These are phyloP conservation scores for Caenorhabditis parvicauda DNA, from an alignment of 2,888 invertebrate species.

Conservation along the genomic window DNA sequence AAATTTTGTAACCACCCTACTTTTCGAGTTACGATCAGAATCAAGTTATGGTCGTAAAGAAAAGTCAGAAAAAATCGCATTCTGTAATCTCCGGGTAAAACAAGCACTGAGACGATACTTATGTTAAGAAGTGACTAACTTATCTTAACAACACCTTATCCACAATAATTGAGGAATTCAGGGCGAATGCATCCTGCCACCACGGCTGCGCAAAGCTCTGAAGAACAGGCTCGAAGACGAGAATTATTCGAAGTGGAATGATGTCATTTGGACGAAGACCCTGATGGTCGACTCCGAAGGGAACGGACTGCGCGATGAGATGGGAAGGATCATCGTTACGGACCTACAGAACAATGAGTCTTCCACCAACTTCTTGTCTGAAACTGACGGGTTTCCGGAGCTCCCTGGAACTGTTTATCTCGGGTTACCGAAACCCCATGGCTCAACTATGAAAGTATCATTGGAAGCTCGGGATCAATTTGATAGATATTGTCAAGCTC, in stretches of 20 bases:
- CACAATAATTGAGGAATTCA: no score
- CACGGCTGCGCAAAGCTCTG: conserved; percentile 13
- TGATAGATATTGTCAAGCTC: conserved; percentile 59
- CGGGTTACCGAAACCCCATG: conserved; percentile 53
- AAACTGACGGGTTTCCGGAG: conserved; percentile 36
- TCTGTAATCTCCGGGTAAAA: no score
- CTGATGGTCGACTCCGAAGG: conserved; percentile 42
- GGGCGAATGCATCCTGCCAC: conserved; percentile 25
- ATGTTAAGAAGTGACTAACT: no score
- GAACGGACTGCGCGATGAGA: conserved; percentile 29
- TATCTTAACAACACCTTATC: no score
- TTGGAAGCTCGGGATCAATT: conserved; percentile 54
- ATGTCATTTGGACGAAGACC: conserved; percentile 57
- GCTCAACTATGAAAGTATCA: conserved; percentile 34
- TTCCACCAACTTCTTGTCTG: conserved; percentile 10
- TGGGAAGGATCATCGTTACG: conserved; percentile 14
- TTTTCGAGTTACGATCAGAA: no score
- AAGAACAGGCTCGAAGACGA: conserved; percentile 20
- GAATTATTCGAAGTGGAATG: conserved; percentile 8
- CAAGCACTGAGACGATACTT: no score
- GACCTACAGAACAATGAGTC: conserved; percentile 18
- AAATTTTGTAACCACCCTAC: no score
- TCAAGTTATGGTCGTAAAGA: no score
- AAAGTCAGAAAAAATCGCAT: no score
- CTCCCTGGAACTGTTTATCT: conserved; percentile 55